Conservation (phyloP, 2,113 vertebrate genomes). For the human region DNA sequence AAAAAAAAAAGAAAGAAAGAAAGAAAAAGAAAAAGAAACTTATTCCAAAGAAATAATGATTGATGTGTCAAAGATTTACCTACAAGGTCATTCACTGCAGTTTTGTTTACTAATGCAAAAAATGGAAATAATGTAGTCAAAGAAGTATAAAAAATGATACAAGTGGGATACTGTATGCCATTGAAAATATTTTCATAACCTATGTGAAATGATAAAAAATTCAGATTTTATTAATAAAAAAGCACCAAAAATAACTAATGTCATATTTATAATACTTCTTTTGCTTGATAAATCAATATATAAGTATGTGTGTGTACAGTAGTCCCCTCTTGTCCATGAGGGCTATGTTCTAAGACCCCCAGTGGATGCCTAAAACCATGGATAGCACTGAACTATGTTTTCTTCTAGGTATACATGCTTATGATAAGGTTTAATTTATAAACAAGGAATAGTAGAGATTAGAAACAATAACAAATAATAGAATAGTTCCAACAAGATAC, state of each 20-base stretch:
- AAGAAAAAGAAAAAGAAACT: no score
- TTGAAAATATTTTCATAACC: slow-evolving; percentile 2
- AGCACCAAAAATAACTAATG: neutral
- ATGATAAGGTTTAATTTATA: neutral
- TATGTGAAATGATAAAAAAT: neutral
- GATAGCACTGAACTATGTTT: neutral
- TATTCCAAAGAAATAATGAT: neutral
- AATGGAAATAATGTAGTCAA: neutral
- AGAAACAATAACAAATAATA: neutral
- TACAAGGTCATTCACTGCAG: neutral
- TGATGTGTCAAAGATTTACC: neutral
- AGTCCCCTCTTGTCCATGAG: neutral
- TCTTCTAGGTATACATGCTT: neutral
- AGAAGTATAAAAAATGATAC: neutral
- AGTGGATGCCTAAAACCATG: neutral
- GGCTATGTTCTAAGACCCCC: neutral
- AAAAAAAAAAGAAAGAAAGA: no score
- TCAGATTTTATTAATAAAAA: neutral
- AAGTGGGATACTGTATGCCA: neutral
- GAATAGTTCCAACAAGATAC: neutral
- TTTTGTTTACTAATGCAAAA: neutral
- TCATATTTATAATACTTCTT: neutral
- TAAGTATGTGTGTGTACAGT: neutral
- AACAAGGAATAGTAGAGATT: neutral
- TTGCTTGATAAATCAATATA: neutral